Conservation (phyloP, 92 coral and sea anemone genomes). For the Porites evermanni region DNA sequence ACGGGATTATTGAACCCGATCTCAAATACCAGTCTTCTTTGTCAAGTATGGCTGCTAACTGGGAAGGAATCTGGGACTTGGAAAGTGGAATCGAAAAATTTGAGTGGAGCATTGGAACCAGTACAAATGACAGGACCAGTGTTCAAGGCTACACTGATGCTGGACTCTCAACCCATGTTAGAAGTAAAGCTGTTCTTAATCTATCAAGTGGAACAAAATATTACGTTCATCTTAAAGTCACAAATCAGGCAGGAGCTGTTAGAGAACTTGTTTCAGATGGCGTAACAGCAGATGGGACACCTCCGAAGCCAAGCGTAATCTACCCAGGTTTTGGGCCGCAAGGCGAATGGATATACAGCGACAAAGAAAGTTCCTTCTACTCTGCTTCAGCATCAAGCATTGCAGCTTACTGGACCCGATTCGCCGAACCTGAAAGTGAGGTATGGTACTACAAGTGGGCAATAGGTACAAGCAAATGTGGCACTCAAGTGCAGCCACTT, state of each 20-base stretch:
- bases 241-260: conserved; percentile 83
- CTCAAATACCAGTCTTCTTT: conserved; percentile 83
- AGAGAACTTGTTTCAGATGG: conserved; percentile 87
- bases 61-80: conserved; percentile 98
- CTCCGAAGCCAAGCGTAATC: conserved; percentile 75
- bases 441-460: conserved; percentile 99
- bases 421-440: conserved; percentile 87
- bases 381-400: conserved; percentile 64
- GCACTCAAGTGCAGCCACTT: conserved; percentile 94
- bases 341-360: conserved; percentile 68
- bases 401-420: conserved; percentile 81
- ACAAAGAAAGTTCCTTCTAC: conserved; percentile 67
- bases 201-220: conserved; percentile 82
- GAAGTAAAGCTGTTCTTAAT: conserved; percentile 56
- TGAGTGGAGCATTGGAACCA: conserved; percentile 90
- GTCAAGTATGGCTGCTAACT: conserved; percentile 85
- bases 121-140: conserved; percentile 47
- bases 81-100: conserved; percentile 90
- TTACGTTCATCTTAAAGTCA: conserved; percentile 71
- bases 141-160: conserved; percentile 67
- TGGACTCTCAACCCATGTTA: conserved; percentile 92
- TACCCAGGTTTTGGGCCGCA: conserved; percentile 67
- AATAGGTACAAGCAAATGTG: conserved; percentile 88
- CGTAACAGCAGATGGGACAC: conserved; percentile 82
- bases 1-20: conserved; percentile 95